These are phyloP conservation scores for Gonatopus flavifemur DNA, from an alignment of 1,140 invertebrate genomes.

Conservation along the genomic window DNA sequence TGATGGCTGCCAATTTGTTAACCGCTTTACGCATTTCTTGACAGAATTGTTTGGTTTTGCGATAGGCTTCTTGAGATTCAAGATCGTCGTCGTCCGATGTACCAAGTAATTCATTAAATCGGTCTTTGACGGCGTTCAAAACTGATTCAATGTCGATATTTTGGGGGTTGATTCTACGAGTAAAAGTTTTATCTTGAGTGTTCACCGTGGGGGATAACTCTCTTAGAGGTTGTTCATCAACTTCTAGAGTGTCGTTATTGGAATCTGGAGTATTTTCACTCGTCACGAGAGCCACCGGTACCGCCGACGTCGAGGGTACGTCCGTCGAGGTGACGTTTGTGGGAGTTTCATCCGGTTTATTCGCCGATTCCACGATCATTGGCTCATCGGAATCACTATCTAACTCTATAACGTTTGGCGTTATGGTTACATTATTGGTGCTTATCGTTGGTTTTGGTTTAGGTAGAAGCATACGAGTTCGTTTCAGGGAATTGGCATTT, in stretches of 20 bases:
- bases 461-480: constrained; percentile 22
- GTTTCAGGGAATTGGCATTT: constrained; percentile 4
- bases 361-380: constrained; percentile 12
- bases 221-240: neutral
- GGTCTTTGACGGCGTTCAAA: neutral
- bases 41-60: constrained; percentile 20
- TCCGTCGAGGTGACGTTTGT: neutral
- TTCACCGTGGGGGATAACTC: neutral
- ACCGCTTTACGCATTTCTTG: constrained; percentile 31
- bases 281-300: constrained; percentile 26
- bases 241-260: neutral
- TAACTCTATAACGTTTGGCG: constrained; percentile 47
- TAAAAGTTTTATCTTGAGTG: neutral
- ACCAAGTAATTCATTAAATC: constrained; percentile 7
- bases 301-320: neutral
- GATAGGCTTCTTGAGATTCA: neutral
- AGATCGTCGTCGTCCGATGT: neutral
- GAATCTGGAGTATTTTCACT: constrained; percentile 3
- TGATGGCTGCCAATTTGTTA: constrained; percentile 32
- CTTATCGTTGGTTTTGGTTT: constrained; percentile 1
- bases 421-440: neutral
- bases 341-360: neutral
- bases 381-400: constrained; percentile 47
- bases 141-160: constrained; percentile 13
- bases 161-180: constrained; percentile 11